Base-by-base conservation (phyloP, 2,113 vertebrate species). In the Ancistrus triradiatus region DNA sequence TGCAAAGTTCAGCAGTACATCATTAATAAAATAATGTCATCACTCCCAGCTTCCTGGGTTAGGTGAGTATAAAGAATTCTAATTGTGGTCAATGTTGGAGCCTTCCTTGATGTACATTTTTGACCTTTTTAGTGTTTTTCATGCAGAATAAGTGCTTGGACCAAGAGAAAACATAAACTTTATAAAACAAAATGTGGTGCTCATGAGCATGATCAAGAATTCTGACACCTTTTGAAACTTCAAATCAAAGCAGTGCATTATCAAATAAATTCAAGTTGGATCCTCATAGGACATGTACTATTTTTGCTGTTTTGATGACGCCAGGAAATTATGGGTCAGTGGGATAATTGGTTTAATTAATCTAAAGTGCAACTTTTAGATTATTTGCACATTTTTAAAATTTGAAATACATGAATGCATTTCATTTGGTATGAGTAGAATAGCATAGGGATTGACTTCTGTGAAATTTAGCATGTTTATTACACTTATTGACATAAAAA, bases 1-100 rank as follows among this genome's bases (percentile, higher is more conserved):
- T 86, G 79, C 80, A 86, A 88, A 89, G 85, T 88, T 88, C 79
- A 85, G 66, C 59, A 69, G 73, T 77, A 78, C 85, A 84, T 84
- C 81, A 82, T 85, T 83, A 80, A 85, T 85, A 83, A 86, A 84
- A 84, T 84, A 83, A 87, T 79, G 69, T 77, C 81, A 85, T 84
- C 81, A 79, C 70, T 87, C 74, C 68, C 50, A 52, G 75, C 56
- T 63, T 60, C 53, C 53, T 46, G 65, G 28, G 53, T 73, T 67
- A 49, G 59, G 40, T 68, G 49, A 75, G 80, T 69, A 76, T 61
- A 49, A 55, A 51, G 68, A 78, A 80, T 78, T 78, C 66, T 72
- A 80, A 83, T 77, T 74, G 61, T 63, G 66, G 72, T 82, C 76
- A 76, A 69, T 78, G 65, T 25, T 55, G 68, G 48, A 81, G 69